Base-by-base conservation (phyloP, 2,888 invertebrate species). In the Scaptomyza tumidula region DNA sequence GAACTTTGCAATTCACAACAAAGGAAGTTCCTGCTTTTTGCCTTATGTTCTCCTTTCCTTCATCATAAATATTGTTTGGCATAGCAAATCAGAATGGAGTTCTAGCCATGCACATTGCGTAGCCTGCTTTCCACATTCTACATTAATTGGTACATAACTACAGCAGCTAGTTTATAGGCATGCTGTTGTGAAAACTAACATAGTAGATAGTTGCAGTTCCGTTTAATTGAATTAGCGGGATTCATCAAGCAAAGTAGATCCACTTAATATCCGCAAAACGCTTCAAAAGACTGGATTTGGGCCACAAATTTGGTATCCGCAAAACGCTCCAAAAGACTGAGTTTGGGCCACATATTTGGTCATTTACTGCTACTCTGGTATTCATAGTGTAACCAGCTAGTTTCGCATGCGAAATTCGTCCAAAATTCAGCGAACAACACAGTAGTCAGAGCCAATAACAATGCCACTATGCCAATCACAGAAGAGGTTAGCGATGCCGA, bases 111-210 rank as follows among this genome's bases (percentile, higher is more conserved):
- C 24, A 24, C 24, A 24, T 24, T 24, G 24, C 2, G 24, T 24
- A 24, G 24, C 24, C 24, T 24, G 24, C 24, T 39, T 19, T 29
- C 45, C 16, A 3, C 7, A 19, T 16, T 31, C 45, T 59, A 84
- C 74, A 80, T 82, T 82, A 86, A 86, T 86, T 84, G 80, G 71
- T 70, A 66, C 72, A 77, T 79, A 75, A 77, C 77, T 75, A 71
- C 69, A 50, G 58, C 62, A 71, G 56, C 68, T 63, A 65, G 54
- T 73, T 72, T 69, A 75, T 70, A 9, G 68, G 49, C 53, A 54
- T 65, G 62, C 65, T 53, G 59, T 66, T 75, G 57, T 66, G 60
- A 1, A 39, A 14, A 7, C 9, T 69, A 66, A 55, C 24, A 27
- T 43, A n/a, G 45, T 48, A 43, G 45, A 29, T 46, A 44, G 48